Conservation (phyloP, 2,113 vertebrate genomes). For the Antechinus flavipes region DNA sequence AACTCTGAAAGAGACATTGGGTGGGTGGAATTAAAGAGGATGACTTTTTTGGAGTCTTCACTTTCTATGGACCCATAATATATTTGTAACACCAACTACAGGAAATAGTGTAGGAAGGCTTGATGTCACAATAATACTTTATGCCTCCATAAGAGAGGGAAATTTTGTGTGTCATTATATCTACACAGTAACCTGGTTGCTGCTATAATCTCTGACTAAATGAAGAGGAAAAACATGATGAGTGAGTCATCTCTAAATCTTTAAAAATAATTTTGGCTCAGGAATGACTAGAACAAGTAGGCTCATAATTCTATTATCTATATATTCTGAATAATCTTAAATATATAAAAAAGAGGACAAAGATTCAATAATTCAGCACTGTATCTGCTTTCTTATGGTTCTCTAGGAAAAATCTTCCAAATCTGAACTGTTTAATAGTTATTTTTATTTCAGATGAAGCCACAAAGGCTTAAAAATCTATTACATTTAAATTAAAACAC, state of each 20-base stretch:
- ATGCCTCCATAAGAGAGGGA: conserved; percentile 20
- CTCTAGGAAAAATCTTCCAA: not conserved
- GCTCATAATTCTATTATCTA: conserved; percentile 6
- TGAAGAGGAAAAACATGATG: not conserved
- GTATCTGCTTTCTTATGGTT: conserved; percentile 16
- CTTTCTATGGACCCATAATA: conserved; percentile 11
- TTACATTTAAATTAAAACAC: conserved; percentile 53
- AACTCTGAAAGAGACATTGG: not conserved
- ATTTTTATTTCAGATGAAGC: conserved; percentile 50
- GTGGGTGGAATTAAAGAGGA: not conserved
- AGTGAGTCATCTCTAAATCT: not conserved
- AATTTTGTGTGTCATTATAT: not conserved
- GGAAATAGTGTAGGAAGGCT: not conserved
- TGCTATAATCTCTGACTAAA: conserved; percentile 7
- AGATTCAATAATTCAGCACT: not conserved
- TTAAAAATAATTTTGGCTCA: not conserved
- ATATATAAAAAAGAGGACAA: not conserved
- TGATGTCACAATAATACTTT: conserved; percentile 58
- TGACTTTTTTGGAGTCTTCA: not conserved
- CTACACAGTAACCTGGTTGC: conserved; percentile 4
- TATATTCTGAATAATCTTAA: conserved; percentile 50
- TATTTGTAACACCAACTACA: not conserved
- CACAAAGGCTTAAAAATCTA: conserved; percentile 38
- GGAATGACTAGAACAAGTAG: conserved; percentile 7
- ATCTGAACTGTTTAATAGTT: conserved; percentile 38